Conservation (phyloP, 2,113 vertebrate genomes). For the Carassius auratus region DNA sequence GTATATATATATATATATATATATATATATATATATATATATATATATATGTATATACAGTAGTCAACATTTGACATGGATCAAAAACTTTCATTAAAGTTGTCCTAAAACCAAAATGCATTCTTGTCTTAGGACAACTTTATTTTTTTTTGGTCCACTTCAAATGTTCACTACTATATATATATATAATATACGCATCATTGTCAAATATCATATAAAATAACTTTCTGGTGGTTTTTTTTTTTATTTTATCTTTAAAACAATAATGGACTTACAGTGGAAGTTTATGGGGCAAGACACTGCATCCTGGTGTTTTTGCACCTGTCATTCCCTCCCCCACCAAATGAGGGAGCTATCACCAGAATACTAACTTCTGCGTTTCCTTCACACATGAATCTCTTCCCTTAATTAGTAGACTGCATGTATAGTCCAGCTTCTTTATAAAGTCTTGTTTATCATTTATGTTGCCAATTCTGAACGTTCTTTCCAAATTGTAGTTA, state of each 20-base stretch:
- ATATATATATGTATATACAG: no score
- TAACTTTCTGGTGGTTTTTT: background rate
- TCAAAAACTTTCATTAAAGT: no score
- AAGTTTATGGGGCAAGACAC: background rate
- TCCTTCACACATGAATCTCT: background rate
- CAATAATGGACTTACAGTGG: constrained; percentile 1
- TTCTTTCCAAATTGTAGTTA: background rate
- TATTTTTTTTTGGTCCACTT: no score
- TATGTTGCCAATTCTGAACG: background rate
- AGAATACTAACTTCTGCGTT: background rate
- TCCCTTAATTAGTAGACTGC: background rate
- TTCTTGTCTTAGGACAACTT: no score
- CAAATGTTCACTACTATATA: no score
- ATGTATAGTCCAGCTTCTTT: background rate
- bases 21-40: background rate
- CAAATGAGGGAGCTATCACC: background rate
- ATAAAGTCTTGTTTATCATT: background rate
- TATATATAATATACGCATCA: no score
- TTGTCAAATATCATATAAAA: background rate
- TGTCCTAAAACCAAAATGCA: no score
- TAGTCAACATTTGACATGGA: no score
- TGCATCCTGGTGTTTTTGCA: background rate
- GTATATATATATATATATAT: no score
- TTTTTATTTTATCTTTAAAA: background rate
- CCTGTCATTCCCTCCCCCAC: background rate